Base-by-base conservation (phyloP, 2,888 invertebrate genomes). In the Agrochola lota region DNA sequence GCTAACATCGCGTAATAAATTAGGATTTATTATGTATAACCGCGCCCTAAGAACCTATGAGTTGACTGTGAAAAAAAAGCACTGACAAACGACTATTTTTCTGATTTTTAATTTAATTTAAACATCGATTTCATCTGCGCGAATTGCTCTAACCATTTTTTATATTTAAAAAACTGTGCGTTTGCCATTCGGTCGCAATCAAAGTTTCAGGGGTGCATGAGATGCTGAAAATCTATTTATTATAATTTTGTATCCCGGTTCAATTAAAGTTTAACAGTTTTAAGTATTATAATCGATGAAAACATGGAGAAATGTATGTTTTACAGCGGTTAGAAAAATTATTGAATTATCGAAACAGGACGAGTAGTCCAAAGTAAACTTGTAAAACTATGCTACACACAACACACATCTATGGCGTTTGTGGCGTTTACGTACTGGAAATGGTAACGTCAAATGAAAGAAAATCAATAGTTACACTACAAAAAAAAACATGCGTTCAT, bases 391-490 rank as follows among this genome's bases (percentile, higher is more conserved):
- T 23, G 55, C 74, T 77, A 73, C 60, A 62, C 66, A 82, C 62
- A 80, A 52, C 63, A 79, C 52, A 74, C 66, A 57, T 71, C 35
- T 43, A 76, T 69, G 80, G 84, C 84, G 86, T 80, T 82, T 43
- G 74, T 69, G 80, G 84, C 84, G 86, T 80, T 82, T 82, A 82
- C 15, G 82, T 62, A 59, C 52, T 78, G 62, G 46, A 63, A 71
- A n/a, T n/a, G 12, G 68, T 85, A 84, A 84, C 59, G 85, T 86
- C 85, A 86, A 77, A 79, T 52, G n/a, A 59, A 62, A 20, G 46
- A 63, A 72, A 86, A 86, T 86, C 86, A 86, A 85, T 86, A 79
- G 52, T 15, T 46, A 12, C n/a, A 1, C n/a, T 77, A 73, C 55
- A 40, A 35, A 55, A 79, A 40, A 75, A 71, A 72, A 30, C 17